Percentiles rank a stretch among this genome's conserved stretches.
phyloP scores from a whole-genome alignment of 1,140 invertebrate species.

The Camponotus vicinus region DNA sequence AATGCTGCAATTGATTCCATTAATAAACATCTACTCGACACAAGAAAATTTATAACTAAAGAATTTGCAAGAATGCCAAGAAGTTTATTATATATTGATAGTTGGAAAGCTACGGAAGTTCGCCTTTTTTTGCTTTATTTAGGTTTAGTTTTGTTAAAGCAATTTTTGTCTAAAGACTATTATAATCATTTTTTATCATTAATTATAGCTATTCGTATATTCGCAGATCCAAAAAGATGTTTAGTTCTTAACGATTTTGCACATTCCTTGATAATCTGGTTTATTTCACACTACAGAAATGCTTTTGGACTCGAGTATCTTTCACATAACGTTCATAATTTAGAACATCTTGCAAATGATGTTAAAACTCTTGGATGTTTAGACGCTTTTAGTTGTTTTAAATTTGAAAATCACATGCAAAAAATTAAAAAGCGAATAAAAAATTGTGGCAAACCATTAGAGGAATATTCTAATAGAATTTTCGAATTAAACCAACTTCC shows the following conservation, averaged over 20 bases:
- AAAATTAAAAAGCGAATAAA: background rate
- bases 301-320: no score
- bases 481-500: background rate
- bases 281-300: background rate
- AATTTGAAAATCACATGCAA: background rate
- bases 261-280: background rate
- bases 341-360: background rate
- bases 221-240: background rate
- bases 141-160: background rate
- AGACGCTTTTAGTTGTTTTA: background rate
- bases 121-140: background rate
- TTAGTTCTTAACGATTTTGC: conserved; percentile 7
- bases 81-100: background rate
- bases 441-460: conserved; percentile 15
- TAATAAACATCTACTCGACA: background rate
- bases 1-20: background rate
- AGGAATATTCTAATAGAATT: background rate
- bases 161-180: background rate
- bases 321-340: background rate
- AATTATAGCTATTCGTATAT: conserved; percentile 3
- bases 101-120: background rate
- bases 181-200: background rate
- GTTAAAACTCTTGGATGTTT: background rate
- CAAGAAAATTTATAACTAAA: background rate
- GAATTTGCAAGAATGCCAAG: background rate